Conservation (phyloP, 2,113 vertebrate genomes). For the Marcusenius ussheri region DNA sequence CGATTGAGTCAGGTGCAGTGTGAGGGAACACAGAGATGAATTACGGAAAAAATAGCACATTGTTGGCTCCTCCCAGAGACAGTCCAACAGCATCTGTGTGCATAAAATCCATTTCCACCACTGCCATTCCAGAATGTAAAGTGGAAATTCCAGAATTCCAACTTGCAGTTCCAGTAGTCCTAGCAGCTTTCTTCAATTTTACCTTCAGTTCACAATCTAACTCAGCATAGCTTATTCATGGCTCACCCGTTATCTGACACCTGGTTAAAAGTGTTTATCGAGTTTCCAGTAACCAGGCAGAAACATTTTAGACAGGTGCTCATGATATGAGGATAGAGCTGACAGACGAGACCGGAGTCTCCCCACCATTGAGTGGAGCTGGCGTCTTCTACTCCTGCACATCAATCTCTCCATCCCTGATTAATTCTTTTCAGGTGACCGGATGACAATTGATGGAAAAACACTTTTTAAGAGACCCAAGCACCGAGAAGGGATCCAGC, state of each 20-base stretch:
- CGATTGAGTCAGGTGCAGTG: conserved; percentile 33
- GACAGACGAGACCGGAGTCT: neutral
- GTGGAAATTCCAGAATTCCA: neutral
- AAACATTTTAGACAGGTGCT: neutral
- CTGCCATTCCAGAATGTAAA: neutral
- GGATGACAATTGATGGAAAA: neutral
- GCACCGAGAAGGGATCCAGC: neutral
- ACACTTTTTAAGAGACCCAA: neutral
- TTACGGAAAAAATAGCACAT: neutral
- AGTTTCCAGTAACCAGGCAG: neutral
- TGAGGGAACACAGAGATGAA: conserved; percentile 20
- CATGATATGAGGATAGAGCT: neutral
- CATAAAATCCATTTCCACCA: neutral
- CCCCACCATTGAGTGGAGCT: neutral
- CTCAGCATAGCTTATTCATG: neutral
- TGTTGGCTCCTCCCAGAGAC: neutral
- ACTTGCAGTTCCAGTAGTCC: neutral
- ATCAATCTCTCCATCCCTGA: neutral
- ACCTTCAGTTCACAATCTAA: neutral
- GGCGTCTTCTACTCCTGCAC: neutral
- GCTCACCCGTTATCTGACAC: neutral
- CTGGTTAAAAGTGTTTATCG: neutral
- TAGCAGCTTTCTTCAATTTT: neutral
- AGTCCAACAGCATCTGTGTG: neutral
- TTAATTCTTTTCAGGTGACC: neutral